Conservation (phyloP, 2,888 invertebrate species). For the Erpobdella octoculata region DNA sequence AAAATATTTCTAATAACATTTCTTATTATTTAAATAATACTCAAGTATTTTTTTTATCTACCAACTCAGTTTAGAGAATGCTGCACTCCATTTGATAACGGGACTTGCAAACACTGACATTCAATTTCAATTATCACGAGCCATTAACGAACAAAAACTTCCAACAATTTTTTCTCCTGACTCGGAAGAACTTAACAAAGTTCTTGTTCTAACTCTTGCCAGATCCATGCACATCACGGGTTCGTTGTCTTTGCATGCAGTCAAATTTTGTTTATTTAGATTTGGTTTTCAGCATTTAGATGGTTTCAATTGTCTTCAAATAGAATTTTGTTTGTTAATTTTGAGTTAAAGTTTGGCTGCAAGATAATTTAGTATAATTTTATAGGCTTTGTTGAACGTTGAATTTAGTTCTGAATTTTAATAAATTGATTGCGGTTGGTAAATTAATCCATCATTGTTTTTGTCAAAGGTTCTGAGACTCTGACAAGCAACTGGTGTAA, state of each 20-base stretch:
- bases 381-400: no score
- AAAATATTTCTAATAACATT: no score
- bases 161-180: constrained; percentile 72
- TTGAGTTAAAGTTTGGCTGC: no score
- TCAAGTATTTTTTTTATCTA: background rate
- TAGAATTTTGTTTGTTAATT: no score
- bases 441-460: no score
- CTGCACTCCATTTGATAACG: constrained; percentile 74
- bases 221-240: constrained; percentile 88
- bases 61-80: constrained; percentile 67
- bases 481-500: constrained; percentile 70
- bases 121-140: constrained; percentile 81
- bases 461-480: constrained; percentile 34
- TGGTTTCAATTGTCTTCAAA: background rate
- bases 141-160: constrained; percentile 82
- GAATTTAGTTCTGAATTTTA: no score
- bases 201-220: constrained; percentile 83
- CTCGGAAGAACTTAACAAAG: constrained; percentile 86
- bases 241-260: no score
- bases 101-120: constrained; percentile 88
- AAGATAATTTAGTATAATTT: no score
- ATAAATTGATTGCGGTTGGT: no score
- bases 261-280: background rate
- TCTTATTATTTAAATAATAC: no score
- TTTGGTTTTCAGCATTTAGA: background rate